Conservation (phyloP, 2,797 vertebrate genomes). For the Poeciliopsis paucimaculata region DNA sequence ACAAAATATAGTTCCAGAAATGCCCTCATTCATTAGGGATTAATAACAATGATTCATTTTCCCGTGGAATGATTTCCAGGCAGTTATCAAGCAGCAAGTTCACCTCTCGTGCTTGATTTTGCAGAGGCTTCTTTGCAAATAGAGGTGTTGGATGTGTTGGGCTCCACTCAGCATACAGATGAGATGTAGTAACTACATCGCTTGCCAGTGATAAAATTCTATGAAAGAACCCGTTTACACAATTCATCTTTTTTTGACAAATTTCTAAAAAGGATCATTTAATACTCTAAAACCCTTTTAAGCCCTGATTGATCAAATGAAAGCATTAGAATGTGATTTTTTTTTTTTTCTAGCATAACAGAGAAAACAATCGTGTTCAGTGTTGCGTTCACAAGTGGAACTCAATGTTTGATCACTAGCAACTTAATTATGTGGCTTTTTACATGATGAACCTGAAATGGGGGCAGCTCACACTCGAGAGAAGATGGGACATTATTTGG, state of each 20-base stretch:
- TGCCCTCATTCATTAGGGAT: conserved; percentile 73
- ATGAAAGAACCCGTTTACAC: neutral
- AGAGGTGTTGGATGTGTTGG: conserved; percentile 37
- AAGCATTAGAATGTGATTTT: neutral
- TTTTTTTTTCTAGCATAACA: neutral
- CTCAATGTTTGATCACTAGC: neutral
- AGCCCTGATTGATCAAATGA: neutral
- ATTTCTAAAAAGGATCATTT: conserved; percentile 8
- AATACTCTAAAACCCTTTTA: neutral
- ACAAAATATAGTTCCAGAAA: conserved; percentile 61
- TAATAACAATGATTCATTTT: conserved; percentile 68
- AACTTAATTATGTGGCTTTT: neutral
- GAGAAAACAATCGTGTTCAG: neutral
- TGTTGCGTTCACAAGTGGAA: neutral
- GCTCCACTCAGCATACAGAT: conserved; percentile 43
- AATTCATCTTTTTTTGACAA: conserved; percentile 9
- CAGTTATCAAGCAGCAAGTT: conserved; percentile 57
- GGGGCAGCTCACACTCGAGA: neutral
- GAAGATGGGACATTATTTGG: neutral
- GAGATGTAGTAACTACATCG: conserved; percentile 25
- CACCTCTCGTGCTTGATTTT: conserved; percentile 44
- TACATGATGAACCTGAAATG: neutral
- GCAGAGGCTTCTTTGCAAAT: conserved; percentile 41
- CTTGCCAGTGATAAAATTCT: conserved; percentile 7
- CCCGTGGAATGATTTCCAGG: conserved; percentile 47